Percentiles rank a stretch among this genome's conserved stretches.
Conservation (phyloP, 2,888 invertebrate species). For the Sialis lutaria region DNA sequence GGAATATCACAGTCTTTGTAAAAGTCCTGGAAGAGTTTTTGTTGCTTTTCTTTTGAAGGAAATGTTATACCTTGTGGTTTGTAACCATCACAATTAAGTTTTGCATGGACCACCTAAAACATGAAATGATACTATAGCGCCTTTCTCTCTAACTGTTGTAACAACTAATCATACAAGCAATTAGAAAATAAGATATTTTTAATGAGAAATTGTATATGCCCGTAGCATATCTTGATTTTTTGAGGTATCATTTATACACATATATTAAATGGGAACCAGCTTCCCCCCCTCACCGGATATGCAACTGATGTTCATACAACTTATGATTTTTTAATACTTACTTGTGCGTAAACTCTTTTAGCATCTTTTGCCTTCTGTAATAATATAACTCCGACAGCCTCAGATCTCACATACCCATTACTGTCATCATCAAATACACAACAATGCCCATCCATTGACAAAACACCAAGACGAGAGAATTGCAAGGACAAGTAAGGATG, state of each 20-base stretch:
- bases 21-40: slow-evolving; percentile 40
- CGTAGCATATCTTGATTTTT: too few relatives aligned
- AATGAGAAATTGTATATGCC: too few relatives aligned
- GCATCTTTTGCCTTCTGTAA: slow-evolving; percentile 45
- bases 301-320: too few relatives aligned
- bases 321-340: too few relatives aligned
- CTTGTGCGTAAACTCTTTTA: slow-evolving; percentile 30
- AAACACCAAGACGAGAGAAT: slow-evolving; percentile 60
- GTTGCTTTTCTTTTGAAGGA: slow-evolving; percentile 33
- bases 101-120: slow-evolving; percentile 18
- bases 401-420: slow-evolving; percentile 70
- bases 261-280: too few relatives aligned
- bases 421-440: slow-evolving; percentile 78
- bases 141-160: too few relatives aligned
- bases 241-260: too few relatives aligned
- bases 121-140: too few relatives aligned
- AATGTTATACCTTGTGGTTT: slow-evolving; percentile 23
- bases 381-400: slow-evolving; percentile 51
- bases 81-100: slow-evolving; percentile 23
- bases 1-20: slow-evolving; percentile 52
- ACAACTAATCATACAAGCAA: too few relatives aligned
- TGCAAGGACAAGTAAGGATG: slow-evolving; percentile 81
- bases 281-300: too few relatives aligned
- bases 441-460: slow-evolving; percentile 74
- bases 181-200: too few relatives aligned